Conservation (phyloP, 2,888 invertebrate genomes). For the Ophion ventricosus region DNA sequence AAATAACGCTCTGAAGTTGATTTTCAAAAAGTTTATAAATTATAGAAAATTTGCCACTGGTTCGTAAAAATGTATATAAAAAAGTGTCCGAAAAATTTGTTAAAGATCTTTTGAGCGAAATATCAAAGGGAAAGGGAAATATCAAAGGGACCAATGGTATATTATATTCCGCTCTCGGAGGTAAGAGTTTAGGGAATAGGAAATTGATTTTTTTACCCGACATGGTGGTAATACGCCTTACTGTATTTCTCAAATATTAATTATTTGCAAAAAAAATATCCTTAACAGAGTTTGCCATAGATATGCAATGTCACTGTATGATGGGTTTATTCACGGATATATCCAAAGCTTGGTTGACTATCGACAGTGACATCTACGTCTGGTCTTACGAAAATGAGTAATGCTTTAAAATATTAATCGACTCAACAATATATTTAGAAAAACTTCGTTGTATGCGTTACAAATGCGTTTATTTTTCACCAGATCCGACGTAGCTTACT, state of each 20-base stretch:
- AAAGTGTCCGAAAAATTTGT: too few species aligned
- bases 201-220: too few species aligned
- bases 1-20: too few species aligned
- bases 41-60: too few species aligned
- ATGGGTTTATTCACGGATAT: slow-evolving; percentile 99
- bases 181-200: too few species aligned
- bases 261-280: neutral
- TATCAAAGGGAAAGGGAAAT: too few species aligned
- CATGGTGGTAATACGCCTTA: too few species aligned
- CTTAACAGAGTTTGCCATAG: slow-evolving; percentile 83
- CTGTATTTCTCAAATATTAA: neutral
- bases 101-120: too few species aligned
- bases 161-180: too few species aligned
- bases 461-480: slow-evolving; percentile 62
- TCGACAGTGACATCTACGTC: slow-evolving; percentile 98
- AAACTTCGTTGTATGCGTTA: neutral
- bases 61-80: too few species aligned
- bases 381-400: slow-evolving; percentile 98
- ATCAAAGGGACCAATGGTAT: too few species aligned
- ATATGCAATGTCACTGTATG: slow-evolving; percentile 97
- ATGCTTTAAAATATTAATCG: slow-evolving; percentile 66
- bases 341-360: slow-evolving; percentile 97
- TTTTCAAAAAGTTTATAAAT: too few species aligned
- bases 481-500: slow-evolving; percentile 97
- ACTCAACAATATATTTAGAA: neutral